Percentiles rank a stretch among this genome's conserved stretches.
phyloP scores from a whole-genome alignment of 64 coral and sea anemone species.

The Actinia equina region DNA sequence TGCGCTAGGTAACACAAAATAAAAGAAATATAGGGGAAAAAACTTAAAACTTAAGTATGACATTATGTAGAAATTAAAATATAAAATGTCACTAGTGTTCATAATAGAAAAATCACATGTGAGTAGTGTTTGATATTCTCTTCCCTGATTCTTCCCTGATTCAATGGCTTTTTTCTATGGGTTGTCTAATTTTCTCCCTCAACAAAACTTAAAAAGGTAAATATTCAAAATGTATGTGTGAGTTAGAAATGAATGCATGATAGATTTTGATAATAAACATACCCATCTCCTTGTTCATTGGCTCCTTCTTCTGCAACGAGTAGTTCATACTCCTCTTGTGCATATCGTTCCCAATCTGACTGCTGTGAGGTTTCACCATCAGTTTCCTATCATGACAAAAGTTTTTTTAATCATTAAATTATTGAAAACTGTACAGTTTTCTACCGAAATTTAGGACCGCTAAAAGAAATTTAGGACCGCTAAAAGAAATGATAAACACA shows the following conservation, averaged over 20 bases:
- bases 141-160: no score
- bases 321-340: slow-evolving; percentile 85
- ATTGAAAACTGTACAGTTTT: background rate
- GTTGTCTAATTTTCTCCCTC: no score
- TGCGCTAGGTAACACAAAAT: no score
- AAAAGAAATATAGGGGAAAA: no score
- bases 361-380: slow-evolving; percentile 43
- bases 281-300: slow-evolving; percentile 84
- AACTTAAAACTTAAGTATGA: no score
- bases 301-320: slow-evolving; percentile 90
- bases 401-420: background rate
- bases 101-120: background rate
- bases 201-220: no score
- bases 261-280: background rate
- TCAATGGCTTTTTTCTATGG: no score
- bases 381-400: slow-evolving; percentile 26
- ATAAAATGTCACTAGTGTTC: no score
- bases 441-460: no score
- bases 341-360: slow-evolving; percentile 84
- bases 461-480: background rate
- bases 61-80: no score
- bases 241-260: background rate
- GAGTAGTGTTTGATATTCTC: background rate
- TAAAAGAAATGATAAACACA: no score
- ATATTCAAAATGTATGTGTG: no score